These are phyloP conservation scores for Herminia tarsipennalis DNA, from an alignment of 2,888 invertebrate species.

Conservation along the genomic window DNA sequence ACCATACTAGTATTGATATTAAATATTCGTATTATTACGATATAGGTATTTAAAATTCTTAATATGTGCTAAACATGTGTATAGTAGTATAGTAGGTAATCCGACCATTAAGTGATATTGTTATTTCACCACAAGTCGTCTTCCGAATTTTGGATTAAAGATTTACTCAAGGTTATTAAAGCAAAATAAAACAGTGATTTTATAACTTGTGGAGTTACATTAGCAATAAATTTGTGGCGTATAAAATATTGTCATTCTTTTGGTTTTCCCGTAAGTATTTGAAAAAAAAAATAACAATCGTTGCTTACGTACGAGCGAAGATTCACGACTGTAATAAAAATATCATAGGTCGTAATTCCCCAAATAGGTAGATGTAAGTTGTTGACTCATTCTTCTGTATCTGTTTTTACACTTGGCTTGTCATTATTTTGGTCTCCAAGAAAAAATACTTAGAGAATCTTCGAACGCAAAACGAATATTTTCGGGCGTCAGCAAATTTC, in stretches of 20 bases:
- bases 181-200: background rate
- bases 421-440: background rate
- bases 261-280: background rate
- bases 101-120: no score
- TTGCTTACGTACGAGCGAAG: background rate
- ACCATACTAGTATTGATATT: no score
- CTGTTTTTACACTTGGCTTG: slow-evolving; percentile 3
- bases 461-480: background rate
- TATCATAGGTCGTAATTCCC: slow-evolving; percentile 4
- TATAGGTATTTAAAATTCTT: no score
- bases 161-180: background rate
- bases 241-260: background rate
- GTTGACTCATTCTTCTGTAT: slow-evolving; percentile 3
- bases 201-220: background rate
- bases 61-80: no score
- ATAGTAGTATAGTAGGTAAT: no score
- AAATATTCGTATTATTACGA: no score
- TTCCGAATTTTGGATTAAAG: no score
- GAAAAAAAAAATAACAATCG: background rate
- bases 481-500: background rate
- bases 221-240: background rate
- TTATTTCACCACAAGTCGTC: no score
- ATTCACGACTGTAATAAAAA: slow-evolving; percentile 7
- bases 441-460: background rate
- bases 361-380: slow-evolving; percentile 10